Base-by-base conservation (phyloP, 2,888 invertebrate species). In the Falcaria lacertinaria region DNA sequence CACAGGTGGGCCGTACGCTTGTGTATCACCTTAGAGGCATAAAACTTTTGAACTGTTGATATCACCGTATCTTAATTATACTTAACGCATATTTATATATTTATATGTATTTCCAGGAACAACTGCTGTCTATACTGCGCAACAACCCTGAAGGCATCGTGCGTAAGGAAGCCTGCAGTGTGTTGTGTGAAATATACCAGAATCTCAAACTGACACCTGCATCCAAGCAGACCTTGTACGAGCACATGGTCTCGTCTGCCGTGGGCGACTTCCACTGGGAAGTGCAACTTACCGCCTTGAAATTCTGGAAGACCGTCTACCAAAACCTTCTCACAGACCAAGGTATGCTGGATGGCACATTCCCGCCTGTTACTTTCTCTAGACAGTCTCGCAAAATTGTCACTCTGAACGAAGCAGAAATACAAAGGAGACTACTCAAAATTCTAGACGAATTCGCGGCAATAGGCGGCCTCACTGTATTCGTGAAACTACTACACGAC, bases 261-360 rank as follows among this genome's bases (percentile, higher is more conserved):
- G 89, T 93, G 0, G 84, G 90, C 7, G 96, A 96, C 71, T 90
- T 95, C 44, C 94, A 96, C 65, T 95, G 96, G 95, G 96, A 96
- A 71, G 95, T 95, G 0, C 95, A 95, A 74, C 80, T 93, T 0
- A 91, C 91, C 43, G 93, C 94, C 0, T 69, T 96, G 0, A 85
- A 90, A 44, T 96, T 94, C 64, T 96, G 96, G 95, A 90, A 90
- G 42, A 81, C 90, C 8, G 93, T 94, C 15, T 93, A 95, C 35
- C 86, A 91, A 16, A 90, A 91, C 0, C 90, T 92, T 41, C 79
- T 95, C 6, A 90, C 89, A 0, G 91, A 94, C 61, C 95, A 95
- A 77, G 96, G 96, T n/a, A 95, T 96, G 94, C 91, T 96, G 8
- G 95, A 96, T 65, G 95, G 95, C 0, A 90, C 85, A 0, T 96